Percentiles rank a stretch among this genome's conserved stretches.
Conservation (phyloP, 2,797 vertebrate genomes). For the Heteromormyrus szaboi region DNA sequence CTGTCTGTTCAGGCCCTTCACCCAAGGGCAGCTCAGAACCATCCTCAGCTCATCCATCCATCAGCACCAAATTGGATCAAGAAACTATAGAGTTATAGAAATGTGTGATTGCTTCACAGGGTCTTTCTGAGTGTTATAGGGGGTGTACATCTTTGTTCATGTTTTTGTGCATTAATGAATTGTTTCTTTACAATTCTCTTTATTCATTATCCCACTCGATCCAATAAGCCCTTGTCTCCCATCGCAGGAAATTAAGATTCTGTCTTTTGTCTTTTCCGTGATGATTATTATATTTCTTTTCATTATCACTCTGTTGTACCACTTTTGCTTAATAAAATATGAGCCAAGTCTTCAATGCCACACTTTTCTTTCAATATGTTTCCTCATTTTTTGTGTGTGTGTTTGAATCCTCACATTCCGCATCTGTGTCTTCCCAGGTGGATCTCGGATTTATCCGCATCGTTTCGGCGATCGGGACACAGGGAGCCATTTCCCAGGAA, state of each 20-base stretch:
- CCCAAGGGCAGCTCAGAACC: background rate
- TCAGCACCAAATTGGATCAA: background rate
- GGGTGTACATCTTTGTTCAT: constrained; percentile 44
- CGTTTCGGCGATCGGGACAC: constrained; percentile 85
- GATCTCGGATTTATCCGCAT: constrained; percentile 88
- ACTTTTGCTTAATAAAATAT: constrained; percentile 36
- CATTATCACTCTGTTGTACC: constrained; percentile 54
- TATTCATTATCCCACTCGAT: constrained; percentile 51
- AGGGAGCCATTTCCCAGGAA: constrained; percentile 94
- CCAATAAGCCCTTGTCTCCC: constrained; percentile 59
- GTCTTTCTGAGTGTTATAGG: constrained; percentile 51
- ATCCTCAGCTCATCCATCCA: background rate
- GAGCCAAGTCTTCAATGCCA: constrained; percentile 31
- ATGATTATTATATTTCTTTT: constrained; percentile 38
- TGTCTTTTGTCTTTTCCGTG: constrained; percentile 57
- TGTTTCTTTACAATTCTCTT: constrained; percentile 45
- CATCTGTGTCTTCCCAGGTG: constrained; percentile 60
- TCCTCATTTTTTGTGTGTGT: background rate
- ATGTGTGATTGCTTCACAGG: constrained; percentile 58
- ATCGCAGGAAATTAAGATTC: constrained; percentile 67
- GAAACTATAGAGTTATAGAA: constrained; percentile 40
- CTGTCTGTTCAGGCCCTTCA: background rate
- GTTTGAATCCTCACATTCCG: background rate
- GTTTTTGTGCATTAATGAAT: constrained; percentile 30
- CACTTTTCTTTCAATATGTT: constrained; percentile 36